These are phyloP conservation scores for Anarhynchus alexandrinus DNA, from an alignment of 2,113 vertebrate genomes.

Conservation along the genomic window DNA sequence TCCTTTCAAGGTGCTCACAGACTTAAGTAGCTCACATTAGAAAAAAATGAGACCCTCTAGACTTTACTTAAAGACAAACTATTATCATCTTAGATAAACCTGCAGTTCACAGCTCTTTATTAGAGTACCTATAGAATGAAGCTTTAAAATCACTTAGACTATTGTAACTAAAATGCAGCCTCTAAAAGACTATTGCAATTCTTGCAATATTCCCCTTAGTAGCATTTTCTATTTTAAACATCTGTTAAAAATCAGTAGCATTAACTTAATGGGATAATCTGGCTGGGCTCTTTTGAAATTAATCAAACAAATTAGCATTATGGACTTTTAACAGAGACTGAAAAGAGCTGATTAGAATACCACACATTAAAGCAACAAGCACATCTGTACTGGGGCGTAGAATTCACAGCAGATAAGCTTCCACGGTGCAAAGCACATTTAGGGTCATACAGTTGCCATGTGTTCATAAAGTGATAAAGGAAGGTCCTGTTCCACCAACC, in stretches of 20 bases:
- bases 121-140: background rate
- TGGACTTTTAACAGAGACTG: constrained; percentile 43
- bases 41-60: background rate
- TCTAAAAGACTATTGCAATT: background rate
- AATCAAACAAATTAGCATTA: constrained; percentile 65
- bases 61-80: constrained; percentile 4
- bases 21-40: background rate
- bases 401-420: background rate
- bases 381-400: background rate
- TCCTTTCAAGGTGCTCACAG: background rate
- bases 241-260: constrained; percentile 55
- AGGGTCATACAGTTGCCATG: background rate
- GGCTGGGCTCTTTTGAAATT: constrained; percentile 38
- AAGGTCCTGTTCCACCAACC: background rate
- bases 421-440: background rate
- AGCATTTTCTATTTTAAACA: constrained; percentile 43
- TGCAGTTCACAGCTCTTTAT: background rate
- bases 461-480: background rate
- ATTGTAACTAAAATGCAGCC: constrained; percentile 19
- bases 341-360: constrained; percentile 4
- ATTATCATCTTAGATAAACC: background rate
- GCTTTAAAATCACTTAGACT: background rate
- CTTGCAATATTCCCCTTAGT: background rate
- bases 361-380: background rate
- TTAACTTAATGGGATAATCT: constrained; percentile 55